Conservation (phyloP, 2,888 invertebrate species). For the Mesorhabditis sp. region DNA sequence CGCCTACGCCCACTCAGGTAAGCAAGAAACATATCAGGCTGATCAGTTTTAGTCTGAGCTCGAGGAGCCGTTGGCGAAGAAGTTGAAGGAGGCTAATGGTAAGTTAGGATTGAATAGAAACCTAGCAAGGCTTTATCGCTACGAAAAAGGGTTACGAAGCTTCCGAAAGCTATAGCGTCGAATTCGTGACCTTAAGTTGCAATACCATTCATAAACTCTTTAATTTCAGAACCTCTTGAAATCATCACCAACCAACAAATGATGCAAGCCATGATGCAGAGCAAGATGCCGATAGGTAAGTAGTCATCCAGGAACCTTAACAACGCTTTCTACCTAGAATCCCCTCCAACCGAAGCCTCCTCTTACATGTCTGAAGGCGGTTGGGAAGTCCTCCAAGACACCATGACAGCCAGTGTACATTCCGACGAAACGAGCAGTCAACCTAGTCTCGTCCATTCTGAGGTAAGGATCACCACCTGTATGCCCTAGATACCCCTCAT, state of each 20-base stretch:
- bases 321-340: background rate
- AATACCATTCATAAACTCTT: too few species aligned
- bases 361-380: background rate
- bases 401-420: background rate
- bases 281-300: background rate
- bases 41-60: background rate
- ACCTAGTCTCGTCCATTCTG: slow-evolving; percentile 5
- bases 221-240: background rate
- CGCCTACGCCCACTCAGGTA: background rate
- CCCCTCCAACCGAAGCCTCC: slow-evolving; percentile 2
- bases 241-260: slow-evolving; percentile 3
- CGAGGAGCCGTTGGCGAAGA: slow-evolving; percentile 5
- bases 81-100: background rate
- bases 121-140: too few species aligned
- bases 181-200: too few species aligned
- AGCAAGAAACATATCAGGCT: background rate
- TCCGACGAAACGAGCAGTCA: slow-evolving; percentile 5
- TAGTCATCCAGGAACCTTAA: too few species aligned
- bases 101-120: too few species aligned
- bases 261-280: background rate
- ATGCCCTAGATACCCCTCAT: background rate
- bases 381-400: slow-evolving; percentile 2
- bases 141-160: too few species aligned
- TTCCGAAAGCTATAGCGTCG: too few species aligned
- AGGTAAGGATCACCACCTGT: background rate